Evolutionary conservation across 2,888 invertebrate species (phyloP).

Genomic region (Dicyrtoma fusca): DNA sequence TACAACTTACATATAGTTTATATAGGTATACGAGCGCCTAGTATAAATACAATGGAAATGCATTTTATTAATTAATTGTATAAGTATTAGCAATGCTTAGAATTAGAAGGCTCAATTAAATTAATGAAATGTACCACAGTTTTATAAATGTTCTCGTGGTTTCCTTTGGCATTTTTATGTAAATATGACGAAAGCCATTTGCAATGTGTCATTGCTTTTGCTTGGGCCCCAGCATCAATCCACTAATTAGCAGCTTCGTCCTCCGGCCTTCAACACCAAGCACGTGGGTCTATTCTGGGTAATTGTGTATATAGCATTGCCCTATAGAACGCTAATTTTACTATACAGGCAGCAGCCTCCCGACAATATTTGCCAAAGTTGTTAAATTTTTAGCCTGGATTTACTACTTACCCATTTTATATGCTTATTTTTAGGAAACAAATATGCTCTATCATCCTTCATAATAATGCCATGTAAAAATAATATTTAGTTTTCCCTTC

Average conservation of each 20-base stretch:
- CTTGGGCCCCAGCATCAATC: background rate
- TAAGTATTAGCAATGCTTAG: background rate
- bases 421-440: too few relatives aligned
- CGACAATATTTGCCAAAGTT: background rate
- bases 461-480: too few relatives aligned
- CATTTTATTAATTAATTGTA: slow-evolving; percentile 7
- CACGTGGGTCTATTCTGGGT: slow-evolving; percentile 5
- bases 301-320: too few relatives aligned
- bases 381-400: background rate
- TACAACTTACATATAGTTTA: too few relatives aligned
- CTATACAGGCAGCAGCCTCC: too few relatives aligned
- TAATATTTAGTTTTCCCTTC: too few relatives aligned
- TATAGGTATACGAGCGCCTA: background rate
- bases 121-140: slow-evolving; percentile 26
- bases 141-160: slow-evolving; percentile 17
- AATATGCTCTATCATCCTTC: too few relatives aligned
- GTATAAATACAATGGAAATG: background rate
- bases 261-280: slow-evolving; percentile 22
- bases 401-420: background rate
- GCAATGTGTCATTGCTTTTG: slow-evolving; percentile 13
- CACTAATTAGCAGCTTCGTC: slow-evolving; percentile 27
- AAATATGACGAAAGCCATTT: slow-evolving; percentile 27
- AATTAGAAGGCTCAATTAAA: slow-evolving; percentile 13
- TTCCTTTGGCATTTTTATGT: slow-evolving; percentile 22
- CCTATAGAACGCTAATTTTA: too few relatives aligned